These are phyloP conservation scores for Spisula solida DNA, from an alignment of 2,888 invertebrate genomes.

Conservation along the genomic window DNA sequence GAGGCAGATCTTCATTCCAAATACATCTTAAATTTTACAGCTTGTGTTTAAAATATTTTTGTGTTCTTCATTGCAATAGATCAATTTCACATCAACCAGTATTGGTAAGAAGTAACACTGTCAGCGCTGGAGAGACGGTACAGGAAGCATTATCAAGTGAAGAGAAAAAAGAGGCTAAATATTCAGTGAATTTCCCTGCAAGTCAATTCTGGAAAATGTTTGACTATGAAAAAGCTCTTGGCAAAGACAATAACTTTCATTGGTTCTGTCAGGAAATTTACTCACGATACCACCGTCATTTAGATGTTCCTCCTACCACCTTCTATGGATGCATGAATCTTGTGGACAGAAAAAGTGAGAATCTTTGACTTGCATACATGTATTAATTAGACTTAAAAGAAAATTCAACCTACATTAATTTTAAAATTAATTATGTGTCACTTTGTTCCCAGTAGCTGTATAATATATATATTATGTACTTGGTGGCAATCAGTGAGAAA, in stretches of 20 bases:
- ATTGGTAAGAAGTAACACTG: background rate
- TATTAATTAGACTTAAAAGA: too few species aligned
- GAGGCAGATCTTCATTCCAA: too few species aligned
- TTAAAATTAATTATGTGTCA: too few species aligned
- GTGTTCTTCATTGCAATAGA: background rate
- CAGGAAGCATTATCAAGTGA: background rate
- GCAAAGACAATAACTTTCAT: background rate
- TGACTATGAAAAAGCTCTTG: background rate
- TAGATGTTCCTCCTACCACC: background rate
- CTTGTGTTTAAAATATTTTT: background rate
- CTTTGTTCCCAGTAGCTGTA: too few species aligned
- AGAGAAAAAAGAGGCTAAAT: background rate
- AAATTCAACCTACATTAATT: too few species aligned
- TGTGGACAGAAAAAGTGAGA: conserved; percentile 27
- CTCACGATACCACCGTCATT: background rate
- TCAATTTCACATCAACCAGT: conserved; percentile 2
- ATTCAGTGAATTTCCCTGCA: conserved; percentile 37
- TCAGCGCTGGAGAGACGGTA: background rate
- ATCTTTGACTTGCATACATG: too few species aligned
- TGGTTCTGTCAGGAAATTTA: background rate
- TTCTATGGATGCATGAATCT: conserved; percentile 27
- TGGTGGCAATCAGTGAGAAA: too few species aligned
- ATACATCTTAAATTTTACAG: too few species aligned
- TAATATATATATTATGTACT: too few species aligned
- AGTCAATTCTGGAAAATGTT: conserved; percentile 23